phyloP scores from a whole-genome alignment of 1,140 invertebrate genomes.

The Rhopalosiphum padi region DNA sequence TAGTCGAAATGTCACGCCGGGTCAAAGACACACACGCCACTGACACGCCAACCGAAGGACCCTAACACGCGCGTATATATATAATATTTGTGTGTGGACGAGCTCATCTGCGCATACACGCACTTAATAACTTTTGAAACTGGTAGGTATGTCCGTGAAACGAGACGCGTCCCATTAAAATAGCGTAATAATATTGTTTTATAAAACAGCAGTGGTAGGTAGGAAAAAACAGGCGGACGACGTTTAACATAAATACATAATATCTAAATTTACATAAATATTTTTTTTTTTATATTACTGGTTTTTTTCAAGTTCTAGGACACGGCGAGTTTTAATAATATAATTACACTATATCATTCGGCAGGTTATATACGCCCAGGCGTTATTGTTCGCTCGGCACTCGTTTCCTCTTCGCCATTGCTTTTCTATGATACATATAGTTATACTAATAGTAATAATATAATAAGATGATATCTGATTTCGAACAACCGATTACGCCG shows the following conservation, averaged over 20 bases:
- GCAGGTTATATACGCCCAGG: not conserved
- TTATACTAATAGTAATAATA: not conserved
- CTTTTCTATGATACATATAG: not conserved
- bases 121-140: conserved; percentile 47
- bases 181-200: conserved; percentile 51
- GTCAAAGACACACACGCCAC: conserved; percentile 38
- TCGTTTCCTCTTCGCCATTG: not conserved
- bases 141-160: conserved; percentile 43
- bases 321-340: conserved; percentile 6
- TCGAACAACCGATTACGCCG: not conserved
- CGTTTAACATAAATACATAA: conserved; percentile 54
- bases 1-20: conserved; percentile 42
- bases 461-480: conserved; percentile 10
- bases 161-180: conserved; percentile 37
- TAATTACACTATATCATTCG: conserved; percentile 19
- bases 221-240: not conserved
- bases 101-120: not conserved
- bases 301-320: conserved; percentile 31
- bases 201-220: conserved; percentile 29
- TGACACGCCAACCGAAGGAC: not conserved
- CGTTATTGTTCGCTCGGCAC: conserved; percentile 26
- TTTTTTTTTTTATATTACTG: conserved; percentile 27
- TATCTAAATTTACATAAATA: conserved; percentile 53
- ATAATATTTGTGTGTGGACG: not conserved
- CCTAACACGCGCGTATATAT: not conserved